A percentile compares a stretch with the other conserved stretches of the same genome.
These are phyloP conservation scores for Arrhopalites spinosus DNA, from an alignment of 2,888 invertebrate species.

Conservation along the genomic window DNA sequence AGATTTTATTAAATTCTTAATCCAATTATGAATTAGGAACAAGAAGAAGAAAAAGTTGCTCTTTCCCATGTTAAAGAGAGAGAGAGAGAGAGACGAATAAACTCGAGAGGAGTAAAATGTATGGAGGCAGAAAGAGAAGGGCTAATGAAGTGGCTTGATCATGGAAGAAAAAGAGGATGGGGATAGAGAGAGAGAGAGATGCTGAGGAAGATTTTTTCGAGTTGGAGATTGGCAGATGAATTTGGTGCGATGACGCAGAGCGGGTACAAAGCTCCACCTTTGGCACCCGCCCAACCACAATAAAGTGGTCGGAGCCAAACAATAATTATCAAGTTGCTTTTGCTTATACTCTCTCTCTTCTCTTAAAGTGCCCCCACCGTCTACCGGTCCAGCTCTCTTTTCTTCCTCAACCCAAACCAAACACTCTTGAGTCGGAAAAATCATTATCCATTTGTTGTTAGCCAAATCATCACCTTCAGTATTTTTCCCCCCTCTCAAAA, in stretches of 20 bases:
- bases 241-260: slow-evolving; percentile 29
- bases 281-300: slow-evolving; percentile 38
- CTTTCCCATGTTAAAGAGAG: neutral
- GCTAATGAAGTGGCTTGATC: neutral
- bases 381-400: slow-evolving; percentile 18
- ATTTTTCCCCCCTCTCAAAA: neutral
- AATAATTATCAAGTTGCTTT: slow-evolving; percentile 16
- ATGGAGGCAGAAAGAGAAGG: neutral
- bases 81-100: neutral
- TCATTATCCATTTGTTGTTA: slow-evolving; percentile 30
- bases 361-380: slow-evolving; percentile 1
- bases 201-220: neutral
- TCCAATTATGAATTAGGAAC: slow-evolving; percentile 22
- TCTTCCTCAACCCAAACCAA: slow-evolving; percentile 21
- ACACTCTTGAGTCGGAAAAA: slow-evolving; percentile 28
- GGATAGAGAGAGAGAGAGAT: neutral
- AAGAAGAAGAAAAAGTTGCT: neutral
- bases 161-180: neutral
- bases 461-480: slow-evolving; percentile 3
- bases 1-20: slow-evolving; percentile 20
- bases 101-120: neutral
- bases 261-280: slow-evolving; percentile 21
- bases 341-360: slow-evolving; percentile 9
- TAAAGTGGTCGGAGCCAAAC: slow-evolving; percentile 36
- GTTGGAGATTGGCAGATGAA: slow-evolving; percentile 28